Percentiles rank a stretch among this genome's conserved stretches.
These are phyloP conservation scores for Bufo bufo DNA, from an alignment of 2,113 vertebrate species.

Conservation along the genomic window DNA sequence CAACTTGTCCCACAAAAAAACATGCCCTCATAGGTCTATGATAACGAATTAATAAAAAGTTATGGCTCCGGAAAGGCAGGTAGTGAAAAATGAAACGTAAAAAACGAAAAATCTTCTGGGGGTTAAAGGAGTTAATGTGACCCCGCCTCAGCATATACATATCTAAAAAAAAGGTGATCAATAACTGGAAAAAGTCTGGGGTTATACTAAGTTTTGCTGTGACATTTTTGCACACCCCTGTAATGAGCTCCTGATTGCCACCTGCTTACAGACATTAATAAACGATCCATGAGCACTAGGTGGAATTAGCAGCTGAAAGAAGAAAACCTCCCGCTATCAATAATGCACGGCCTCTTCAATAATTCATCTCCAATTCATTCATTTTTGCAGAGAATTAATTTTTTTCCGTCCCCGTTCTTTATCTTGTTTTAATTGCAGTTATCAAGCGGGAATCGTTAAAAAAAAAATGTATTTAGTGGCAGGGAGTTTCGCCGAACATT, in stretches of 20 bases:
- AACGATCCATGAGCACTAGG: not conserved
- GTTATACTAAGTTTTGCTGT: no score
- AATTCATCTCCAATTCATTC: slow-evolving; percentile 40
- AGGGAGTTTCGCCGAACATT: not conserved
- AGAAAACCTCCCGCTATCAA: not conserved
- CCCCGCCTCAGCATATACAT: no score
- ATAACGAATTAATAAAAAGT: no score
- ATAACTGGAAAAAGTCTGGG: no score
- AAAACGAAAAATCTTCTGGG: no score
- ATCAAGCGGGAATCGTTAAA: not conserved
- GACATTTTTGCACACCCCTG: no score
- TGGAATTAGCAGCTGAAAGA: not conserved
- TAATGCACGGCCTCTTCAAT: slow-evolving; percentile 21
- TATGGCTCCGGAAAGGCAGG: no score
- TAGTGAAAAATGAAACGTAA: no score
- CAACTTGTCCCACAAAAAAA: no score
- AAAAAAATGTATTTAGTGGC: slow-evolving; percentile 2
- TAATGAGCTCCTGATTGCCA: not conserved
- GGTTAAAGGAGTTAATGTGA: no score
- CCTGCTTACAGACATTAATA: not conserved
- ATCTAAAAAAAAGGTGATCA: no score
- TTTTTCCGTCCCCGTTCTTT: not conserved
- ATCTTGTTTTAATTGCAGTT: slow-evolving; percentile 33
- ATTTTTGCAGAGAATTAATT: slow-evolving; percentile 36
- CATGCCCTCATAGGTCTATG: no score